Conservation (phyloP, 2,888 invertebrate species). For the Drosophila kanekoi region DNA sequence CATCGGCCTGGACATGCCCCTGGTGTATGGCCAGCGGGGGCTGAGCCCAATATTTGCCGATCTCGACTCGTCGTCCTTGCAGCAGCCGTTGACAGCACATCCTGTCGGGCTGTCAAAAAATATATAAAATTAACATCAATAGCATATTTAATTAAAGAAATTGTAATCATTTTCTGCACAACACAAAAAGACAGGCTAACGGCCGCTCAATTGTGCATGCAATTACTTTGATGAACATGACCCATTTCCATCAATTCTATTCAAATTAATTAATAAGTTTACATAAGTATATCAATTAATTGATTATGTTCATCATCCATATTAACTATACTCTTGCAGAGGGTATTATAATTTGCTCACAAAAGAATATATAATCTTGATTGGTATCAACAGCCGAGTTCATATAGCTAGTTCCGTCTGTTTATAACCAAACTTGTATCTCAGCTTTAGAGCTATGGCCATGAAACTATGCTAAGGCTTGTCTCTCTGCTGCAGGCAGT, state of each 20-base stretch:
- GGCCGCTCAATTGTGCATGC: not conserved
- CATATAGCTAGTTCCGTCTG: too few relatives aligned
- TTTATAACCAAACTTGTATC: too few relatives aligned
- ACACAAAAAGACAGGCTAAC: not conserved
- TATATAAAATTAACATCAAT: slow-evolving; percentile 23
- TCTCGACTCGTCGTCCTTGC: slow-evolving; percentile 48
- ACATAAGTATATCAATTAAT: not conserved
- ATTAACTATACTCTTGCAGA: too few relatives aligned
- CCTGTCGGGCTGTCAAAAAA: slow-evolving; percentile 49
- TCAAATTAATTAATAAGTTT: not conserved
- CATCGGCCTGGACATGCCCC: slow-evolving; percentile 47
- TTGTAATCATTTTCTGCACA: slow-evolving; percentile 10
- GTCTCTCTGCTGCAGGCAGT: too few relatives aligned
- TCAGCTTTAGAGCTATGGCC: too few relatives aligned
- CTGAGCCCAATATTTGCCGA: slow-evolving; percentile 46
- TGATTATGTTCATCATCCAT: slow-evolving; percentile 3
- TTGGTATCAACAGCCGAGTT: too few relatives aligned
- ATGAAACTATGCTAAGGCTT: too few relatives aligned
- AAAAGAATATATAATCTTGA: too few relatives aligned
- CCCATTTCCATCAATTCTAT: not conserved
- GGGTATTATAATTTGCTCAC: too few relatives aligned
- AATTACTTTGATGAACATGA: slow-evolving; percentile 2
- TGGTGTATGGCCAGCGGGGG: slow-evolving; percentile 8
- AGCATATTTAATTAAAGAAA: slow-evolving; percentile 44
- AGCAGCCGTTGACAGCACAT: slow-evolving; percentile 45